Evolutionary conservation across 2,888 invertebrate genomes (phyloP).

Genomic region (Odiellus spinosus): DNA sequence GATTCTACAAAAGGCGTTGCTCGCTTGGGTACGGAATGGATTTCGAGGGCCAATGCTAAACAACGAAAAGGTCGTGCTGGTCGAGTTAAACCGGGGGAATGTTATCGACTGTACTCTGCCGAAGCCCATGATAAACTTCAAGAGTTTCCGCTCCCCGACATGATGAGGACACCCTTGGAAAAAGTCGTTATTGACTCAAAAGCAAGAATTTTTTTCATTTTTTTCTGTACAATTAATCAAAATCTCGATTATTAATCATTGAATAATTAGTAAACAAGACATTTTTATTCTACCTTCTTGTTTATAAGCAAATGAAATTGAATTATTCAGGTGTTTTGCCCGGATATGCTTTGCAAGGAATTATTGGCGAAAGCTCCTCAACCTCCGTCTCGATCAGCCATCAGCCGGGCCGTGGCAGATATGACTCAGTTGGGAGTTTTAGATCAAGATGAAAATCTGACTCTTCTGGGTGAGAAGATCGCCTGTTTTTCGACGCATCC

Average conservation of each 20-base stretch:
- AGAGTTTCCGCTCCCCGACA: slow-evolving; percentile 61
- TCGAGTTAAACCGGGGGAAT: slow-evolving; percentile 67
- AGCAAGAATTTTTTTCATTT: slow-evolving; percentile 2
- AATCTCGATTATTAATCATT: neutral
- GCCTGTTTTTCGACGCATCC: slow-evolving; percentile 43
- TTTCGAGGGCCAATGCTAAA: slow-evolving; percentile 63
- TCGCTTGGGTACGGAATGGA: slow-evolving; percentile 52
- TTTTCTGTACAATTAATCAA: neutral
- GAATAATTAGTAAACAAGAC: neutral
- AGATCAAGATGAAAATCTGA: slow-evolving; percentile 42
- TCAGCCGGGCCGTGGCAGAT: slow-evolving; percentile 42
- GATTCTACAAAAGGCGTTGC: slow-evolving; percentile 53
- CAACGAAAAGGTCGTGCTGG: slow-evolving; percentile 81
- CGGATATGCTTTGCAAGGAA: slow-evolving; percentile 25
- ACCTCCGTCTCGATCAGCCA: slow-evolving; percentile 42
- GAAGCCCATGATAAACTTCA: slow-evolving; percentile 44
- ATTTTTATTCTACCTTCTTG: neutral
- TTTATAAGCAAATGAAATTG: neutral
- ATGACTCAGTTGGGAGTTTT: slow-evolving; percentile 49
- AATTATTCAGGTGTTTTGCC: slow-evolving; percentile 15
- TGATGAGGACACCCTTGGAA: slow-evolving; percentile 64
- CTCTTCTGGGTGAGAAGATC: slow-evolving; percentile 42
- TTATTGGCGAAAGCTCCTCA: slow-evolving; percentile 46
- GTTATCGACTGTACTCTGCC: slow-evolving; percentile 62
- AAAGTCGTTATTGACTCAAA: slow-evolving; percentile 62